Base-by-base conservation (phyloP, 2,113 vertebrate genomes). In the Neodon shergylaensis region DNA sequence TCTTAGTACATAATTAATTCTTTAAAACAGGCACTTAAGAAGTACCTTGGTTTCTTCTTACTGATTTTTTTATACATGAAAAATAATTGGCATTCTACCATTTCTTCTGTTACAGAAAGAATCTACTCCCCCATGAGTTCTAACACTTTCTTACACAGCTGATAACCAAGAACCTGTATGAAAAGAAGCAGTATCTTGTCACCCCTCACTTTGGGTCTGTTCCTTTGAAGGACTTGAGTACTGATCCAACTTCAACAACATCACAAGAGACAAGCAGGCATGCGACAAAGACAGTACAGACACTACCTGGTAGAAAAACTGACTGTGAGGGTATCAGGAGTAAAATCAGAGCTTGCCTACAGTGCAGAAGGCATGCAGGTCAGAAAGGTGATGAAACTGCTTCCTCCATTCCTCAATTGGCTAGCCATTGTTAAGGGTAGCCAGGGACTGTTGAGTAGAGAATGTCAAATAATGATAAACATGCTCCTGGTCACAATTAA, bases 131-230 rank as follows among this genome's bases (percentile, higher is more conserved):
- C 0, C 52, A 13, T 12, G 4, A 65, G 1, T 52, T 52, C 14
- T 4, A 5, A 36, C 7, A 1, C 3, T 54, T 90, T 47, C 54
- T 31, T 36, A 0, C 0, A 42, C 1, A 42, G 2, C 14, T 19
- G 1, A 44, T 63, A 78, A 11, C n/a, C 33, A 31, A 88, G 36
- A 49, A 74, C 66, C 13, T 0, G 1, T 65, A 47, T 31, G 47
- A n/a, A 21, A 36, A 77, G 52, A 33, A 31, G 28, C 22, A 49
- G 7, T 14, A 9, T 9, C 68, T 24, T 47, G 0, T n/a, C 61
- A 14, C 7, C 28, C 16, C 8, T 74, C 2, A 13, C 7, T 58
- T 54, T 21, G 1, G 36, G 0, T 73, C 31, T 28, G 1, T 63
- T 92, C 10, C 11, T 44, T 77, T 8, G 14, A 49, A 26, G 54